Evolutionary conservation across 2,888 invertebrate genomes (phyloP).

Genomic region (Orchesellides sinensis): DNA sequence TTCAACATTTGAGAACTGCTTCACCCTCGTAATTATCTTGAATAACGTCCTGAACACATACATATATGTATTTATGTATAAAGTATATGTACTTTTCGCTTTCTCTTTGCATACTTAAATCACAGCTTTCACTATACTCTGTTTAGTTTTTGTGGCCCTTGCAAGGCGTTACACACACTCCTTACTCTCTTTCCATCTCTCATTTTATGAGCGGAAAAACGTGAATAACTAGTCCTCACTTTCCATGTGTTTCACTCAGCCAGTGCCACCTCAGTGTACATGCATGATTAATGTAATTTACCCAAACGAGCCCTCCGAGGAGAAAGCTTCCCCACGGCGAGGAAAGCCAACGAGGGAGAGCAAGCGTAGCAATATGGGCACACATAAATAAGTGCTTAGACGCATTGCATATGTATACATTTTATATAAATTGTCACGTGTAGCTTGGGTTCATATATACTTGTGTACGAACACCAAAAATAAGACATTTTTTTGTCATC

Average conservation of each 20-base stretch:
- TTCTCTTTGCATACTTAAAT: too few relatives aligned
- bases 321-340: conserved; percentile 32
- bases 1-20: too few relatives aligned
- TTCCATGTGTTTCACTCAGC: conserved; percentile 21
- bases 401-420: too few relatives aligned
- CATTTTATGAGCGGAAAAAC: too few relatives aligned
- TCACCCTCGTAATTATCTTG: too few relatives aligned
- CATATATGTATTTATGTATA: too few relatives aligned
- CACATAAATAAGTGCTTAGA: conserved; percentile 19
- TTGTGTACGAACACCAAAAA: background rate
- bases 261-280: conserved; percentile 24
- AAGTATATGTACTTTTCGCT: too few relatives aligned
- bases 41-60: too few relatives aligned
- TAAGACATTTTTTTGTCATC: background rate
- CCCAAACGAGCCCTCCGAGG: conserved; percentile 47
- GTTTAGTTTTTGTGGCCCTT: too few relatives aligned
- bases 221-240: background rate
- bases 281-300: conserved; percentile 57
- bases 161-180: too few relatives aligned
- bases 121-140: too few relatives aligned
- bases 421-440: background rate
- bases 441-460: background rate
- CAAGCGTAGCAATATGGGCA: background rate
- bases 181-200: too few relatives aligned
- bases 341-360: conserved; percentile 6